Percentiles rank a stretch among this genome's conserved stretches.
These are phyloP conservation scores for Leptura quadrifasciata DNA, from an alignment of 2,888 invertebrate species.

Conservation along the genomic window DNA sequence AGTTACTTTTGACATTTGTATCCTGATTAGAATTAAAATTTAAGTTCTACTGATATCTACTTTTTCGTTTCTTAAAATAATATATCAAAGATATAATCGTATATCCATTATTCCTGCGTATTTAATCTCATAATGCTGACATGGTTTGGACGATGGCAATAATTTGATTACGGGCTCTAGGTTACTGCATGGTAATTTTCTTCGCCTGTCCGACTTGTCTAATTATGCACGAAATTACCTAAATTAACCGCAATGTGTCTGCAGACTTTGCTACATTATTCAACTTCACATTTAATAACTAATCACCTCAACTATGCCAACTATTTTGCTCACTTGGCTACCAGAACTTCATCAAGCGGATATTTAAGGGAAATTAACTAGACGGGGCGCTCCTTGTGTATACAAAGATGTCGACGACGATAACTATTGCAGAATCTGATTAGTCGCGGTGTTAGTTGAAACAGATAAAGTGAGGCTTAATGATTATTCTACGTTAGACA, in stretches of 20 bases:
- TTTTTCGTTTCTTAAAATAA: too few species aligned
- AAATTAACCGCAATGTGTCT: constrained; percentile 24
- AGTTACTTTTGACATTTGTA: too few species aligned
- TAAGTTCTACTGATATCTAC: too few species aligned
- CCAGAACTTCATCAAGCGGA: constrained; percentile 25
- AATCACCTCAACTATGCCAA: constrained; percentile 35
- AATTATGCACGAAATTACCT: constrained; percentile 25
- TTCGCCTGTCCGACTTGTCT: neutral
- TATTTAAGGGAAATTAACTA: constrained; percentile 31
- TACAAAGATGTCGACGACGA: neutral
- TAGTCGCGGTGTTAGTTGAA: neutral
- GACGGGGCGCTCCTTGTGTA: neutral
- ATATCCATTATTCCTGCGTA: neutral
- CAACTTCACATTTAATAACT: constrained; percentile 26
- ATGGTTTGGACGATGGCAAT: neutral
- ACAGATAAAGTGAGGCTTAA: neutral
- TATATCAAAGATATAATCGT: too few species aligned
- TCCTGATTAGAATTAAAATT: too few species aligned
- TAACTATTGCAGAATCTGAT: neutral
- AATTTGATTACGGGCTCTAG: neutral
- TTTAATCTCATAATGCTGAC: neutral
- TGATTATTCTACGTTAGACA: neutral
- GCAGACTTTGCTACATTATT: constrained; percentile 19
- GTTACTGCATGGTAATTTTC: neutral
- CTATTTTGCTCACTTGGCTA: constrained; percentile 19